These are phyloP conservation scores for Sardina pilchardus DNA, from an alignment of 2,113 vertebrate species.

Conservation along the genomic window DNA sequence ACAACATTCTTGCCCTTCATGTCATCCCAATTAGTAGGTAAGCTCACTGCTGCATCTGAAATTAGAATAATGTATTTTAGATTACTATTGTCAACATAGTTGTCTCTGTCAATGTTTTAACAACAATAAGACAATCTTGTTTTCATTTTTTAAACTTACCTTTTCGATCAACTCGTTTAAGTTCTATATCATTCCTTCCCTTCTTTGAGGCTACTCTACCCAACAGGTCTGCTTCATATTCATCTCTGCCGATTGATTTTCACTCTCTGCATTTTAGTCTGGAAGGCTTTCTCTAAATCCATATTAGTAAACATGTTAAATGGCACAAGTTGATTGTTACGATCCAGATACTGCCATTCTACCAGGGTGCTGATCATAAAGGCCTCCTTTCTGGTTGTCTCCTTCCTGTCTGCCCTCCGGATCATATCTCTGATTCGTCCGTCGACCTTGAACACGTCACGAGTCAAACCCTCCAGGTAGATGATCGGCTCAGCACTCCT, in stretches of 20 bases:
- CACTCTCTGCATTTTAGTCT: neutral
- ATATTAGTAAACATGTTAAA: constrained; percentile 77
- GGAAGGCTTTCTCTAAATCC: constrained; percentile 74
- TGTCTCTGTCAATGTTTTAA: no score
- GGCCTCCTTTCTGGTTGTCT: constrained; percentile 64
- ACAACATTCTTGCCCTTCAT: constrained; percentile 62
- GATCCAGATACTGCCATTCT: constrained; percentile 74
- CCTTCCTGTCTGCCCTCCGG: constrained; percentile 58
- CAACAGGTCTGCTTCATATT: constrained; percentile 48
- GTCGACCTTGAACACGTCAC: constrained; percentile 70
- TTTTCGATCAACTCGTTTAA: constrained; percentile 51
- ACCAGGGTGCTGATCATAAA: constrained; percentile 60
- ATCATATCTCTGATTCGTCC: constrained; percentile 72
- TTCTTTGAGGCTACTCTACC: constrained; percentile 34
- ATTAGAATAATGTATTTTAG: neutral
- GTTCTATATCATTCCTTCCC: constrained; percentile 40
- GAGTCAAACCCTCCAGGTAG: constrained; percentile 74
- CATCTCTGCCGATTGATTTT: constrained; percentile 57
- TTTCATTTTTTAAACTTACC: no score
- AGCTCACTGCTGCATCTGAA: neutral
- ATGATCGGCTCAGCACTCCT: constrained; percentile 60
- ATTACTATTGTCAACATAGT: no score
- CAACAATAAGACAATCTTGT: no score
- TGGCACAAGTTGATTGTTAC: fast-evolving
- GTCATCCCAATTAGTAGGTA: constrained; percentile 74